Evolutionary conservation across 2,888 invertebrate species (phyloP).

Genomic region (Thereva unica): DNA sequence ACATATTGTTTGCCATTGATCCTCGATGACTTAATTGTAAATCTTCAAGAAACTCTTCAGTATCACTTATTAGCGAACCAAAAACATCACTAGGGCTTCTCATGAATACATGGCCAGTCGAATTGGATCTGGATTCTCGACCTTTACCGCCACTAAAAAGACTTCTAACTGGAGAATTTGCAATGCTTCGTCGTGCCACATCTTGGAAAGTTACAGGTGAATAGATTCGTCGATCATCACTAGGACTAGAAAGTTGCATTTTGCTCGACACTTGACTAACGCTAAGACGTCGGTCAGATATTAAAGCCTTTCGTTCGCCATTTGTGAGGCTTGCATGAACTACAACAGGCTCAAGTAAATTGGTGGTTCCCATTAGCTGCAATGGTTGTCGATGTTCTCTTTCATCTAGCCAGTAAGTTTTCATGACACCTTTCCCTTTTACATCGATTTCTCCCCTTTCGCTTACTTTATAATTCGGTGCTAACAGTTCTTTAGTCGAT

Average conservation of each 20-base stretch:
- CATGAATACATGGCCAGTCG: constrained; percentile 64
- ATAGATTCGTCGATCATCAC: constrained; percentile 74
- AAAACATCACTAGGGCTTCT: constrained; percentile 65
- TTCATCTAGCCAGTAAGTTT: constrained; percentile 84
- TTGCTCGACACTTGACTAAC: constrained; percentile 44
- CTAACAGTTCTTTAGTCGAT: constrained; percentile 77
- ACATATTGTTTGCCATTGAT: constrained; percentile 49
- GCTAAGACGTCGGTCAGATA: constrained; percentile 46
- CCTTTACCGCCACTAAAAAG: constrained; percentile 49
- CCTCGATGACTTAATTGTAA: constrained; percentile 51
- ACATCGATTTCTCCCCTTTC: constrained; percentile 86
- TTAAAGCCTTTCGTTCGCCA: constrained; percentile 16
- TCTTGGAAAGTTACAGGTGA: constrained; percentile 86
- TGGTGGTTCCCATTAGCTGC: constrained; percentile 46
- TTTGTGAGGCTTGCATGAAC: constrained; percentile 50
- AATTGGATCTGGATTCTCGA: constrained; percentile 73
- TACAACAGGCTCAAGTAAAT: background rate
- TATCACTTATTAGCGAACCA: constrained; percentile 63
- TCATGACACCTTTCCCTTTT: constrained; percentile 90
- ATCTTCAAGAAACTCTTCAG: constrained; percentile 62
- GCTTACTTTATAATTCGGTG: constrained; percentile 72
- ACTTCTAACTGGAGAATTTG: constrained; percentile 71
- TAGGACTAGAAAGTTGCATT: constrained; percentile 50
- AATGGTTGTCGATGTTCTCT: constrained; percentile 68
- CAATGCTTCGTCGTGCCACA: constrained; percentile 77